phyloP scores from a whole-genome alignment of 1,140 invertebrate genomes.

The Brachionus calyciflorus region DNA sequence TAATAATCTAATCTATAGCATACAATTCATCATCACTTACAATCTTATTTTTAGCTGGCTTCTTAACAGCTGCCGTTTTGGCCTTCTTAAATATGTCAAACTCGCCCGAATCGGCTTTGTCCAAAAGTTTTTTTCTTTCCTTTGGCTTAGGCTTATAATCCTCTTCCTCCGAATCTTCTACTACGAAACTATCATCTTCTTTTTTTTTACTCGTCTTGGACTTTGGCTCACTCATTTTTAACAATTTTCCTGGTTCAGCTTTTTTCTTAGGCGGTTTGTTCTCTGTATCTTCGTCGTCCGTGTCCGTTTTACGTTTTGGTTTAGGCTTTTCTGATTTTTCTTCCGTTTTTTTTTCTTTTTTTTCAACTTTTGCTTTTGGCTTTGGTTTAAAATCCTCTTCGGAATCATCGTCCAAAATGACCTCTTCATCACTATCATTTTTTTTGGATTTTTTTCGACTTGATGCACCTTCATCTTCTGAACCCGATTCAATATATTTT shows the following conservation, averaged over 20 bases:
- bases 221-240: background rate
- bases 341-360: background rate
- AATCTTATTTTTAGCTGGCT: constrained; percentile 5
- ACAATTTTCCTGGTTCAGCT: background rate
- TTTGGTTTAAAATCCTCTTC: background rate
- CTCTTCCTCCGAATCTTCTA: background rate
- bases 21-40: constrained; percentile 39
- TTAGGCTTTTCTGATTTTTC: background rate
- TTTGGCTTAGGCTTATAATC: constrained; percentile 20
- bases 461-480: background rate
- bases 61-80: background rate
- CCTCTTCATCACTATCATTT: constrained; percentile 13
- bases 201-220: background rate
- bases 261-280: constrained; percentile 40
- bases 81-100: constrained; percentile 15
- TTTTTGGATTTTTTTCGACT: background rate
- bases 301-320: constrained; percentile 11
- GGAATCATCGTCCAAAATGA: background rate
- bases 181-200: constrained; percentile 10
- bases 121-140: constrained; percentile 23
- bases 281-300: constrained; percentile 18
- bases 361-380: background rate
- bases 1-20: background rate
- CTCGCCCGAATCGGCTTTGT: background rate
- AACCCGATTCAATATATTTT: background rate